Percentiles rank a stretch among this genome's conserved stretches.
phyloP scores from a whole-genome alignment of 2,797 vertebrate species.

The Tragelaphus oryx region DNA sequence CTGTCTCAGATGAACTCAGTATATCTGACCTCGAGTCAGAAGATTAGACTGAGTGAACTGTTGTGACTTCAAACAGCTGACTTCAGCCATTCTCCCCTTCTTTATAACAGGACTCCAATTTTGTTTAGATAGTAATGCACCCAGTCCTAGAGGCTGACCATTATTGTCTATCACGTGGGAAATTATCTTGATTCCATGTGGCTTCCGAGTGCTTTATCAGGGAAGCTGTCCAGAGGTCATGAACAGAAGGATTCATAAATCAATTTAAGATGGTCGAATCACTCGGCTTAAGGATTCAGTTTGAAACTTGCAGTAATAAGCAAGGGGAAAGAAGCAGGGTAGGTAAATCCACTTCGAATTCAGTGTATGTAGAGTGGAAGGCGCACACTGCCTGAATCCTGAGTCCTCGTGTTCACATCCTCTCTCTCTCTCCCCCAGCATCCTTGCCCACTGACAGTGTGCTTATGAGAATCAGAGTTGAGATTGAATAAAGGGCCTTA shows the following conservation, averaged over 20 bases:
- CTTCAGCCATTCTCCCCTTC: neutral
- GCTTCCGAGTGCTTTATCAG: neutral
- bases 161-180: neutral
- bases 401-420: neutral
- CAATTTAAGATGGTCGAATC: neutral
- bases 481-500: neutral
- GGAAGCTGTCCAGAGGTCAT: neutral
- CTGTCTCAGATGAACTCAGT: neutral
- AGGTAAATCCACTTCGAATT: neutral
- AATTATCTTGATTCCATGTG: neutral
- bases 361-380: neutral
- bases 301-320: neutral
- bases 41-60: neutral
- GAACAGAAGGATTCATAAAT: neutral
- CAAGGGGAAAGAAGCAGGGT: neutral
- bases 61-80: neutral
- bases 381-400: neutral
- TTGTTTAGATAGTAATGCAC: neutral
- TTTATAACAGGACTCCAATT: neutral
- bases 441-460: neutral
- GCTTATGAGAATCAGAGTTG: neutral
- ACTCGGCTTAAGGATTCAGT: neutral
- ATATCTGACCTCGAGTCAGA: neutral
- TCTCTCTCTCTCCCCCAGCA: fast-evolving
- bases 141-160: neutral